These are phyloP conservation scores for Drosophila stalkeri DNA, from an alignment of 2,888 invertebrate species.

Conservation along the genomic window DNA sequence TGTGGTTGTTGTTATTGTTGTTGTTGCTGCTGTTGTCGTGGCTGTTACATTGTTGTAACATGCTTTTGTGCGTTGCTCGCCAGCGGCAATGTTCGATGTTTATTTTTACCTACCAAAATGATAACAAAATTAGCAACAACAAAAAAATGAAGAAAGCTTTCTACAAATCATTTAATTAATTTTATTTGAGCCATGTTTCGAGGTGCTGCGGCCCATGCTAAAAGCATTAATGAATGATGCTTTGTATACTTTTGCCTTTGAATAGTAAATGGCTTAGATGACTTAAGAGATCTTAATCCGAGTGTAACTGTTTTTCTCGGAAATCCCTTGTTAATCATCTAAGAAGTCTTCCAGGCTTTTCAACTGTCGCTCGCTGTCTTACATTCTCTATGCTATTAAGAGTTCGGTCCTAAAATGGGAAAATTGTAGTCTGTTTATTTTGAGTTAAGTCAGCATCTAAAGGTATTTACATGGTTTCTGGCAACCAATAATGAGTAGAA, in stretches of 20 bases:
- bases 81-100: slow-evolving; percentile 40
- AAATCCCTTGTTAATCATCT: neutral
- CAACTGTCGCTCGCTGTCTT: neutral
- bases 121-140: slow-evolving; percentile 41
- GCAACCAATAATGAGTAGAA: no score
- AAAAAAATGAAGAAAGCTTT: slow-evolving; percentile 39
- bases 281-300: neutral
- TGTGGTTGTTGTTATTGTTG: slow-evolving; percentile 14
- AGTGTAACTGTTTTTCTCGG: neutral
- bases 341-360: neutral
- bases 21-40: slow-evolving; percentile 6
- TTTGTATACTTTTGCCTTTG: slow-evolving; percentile 15
- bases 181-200: slow-evolving; percentile 20
- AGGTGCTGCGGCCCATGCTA: neutral
- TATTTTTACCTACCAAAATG: slow-evolving; percentile 32
- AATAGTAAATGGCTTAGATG: neutral
- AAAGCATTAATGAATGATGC: slow-evolving; percentile 18
- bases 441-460: neutral
- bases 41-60: slow-evolving; percentile 21
- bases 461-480: no score
- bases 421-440: neutral
- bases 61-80: slow-evolving; percentile 30
- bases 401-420: neutral
- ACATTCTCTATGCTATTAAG: neutral
- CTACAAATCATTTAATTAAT: slow-evolving; percentile 44